These are phyloP conservation scores for Dryobates pubescens DNA, from an alignment of 2,797 vertebrate genomes.

Conservation along the genomic window DNA sequence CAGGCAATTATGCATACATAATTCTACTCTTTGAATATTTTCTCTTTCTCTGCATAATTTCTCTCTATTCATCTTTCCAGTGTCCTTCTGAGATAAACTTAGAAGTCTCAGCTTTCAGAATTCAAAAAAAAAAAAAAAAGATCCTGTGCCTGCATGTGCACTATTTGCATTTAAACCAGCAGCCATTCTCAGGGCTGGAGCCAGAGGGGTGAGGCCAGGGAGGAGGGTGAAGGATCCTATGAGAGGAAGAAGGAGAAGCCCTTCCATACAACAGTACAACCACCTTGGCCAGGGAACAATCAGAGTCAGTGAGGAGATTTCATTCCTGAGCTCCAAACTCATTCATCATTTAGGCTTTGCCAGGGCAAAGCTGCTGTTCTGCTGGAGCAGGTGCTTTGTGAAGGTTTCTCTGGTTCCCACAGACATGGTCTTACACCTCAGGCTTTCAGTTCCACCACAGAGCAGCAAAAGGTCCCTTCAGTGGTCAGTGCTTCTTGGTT, in stretches of 20 bases:
- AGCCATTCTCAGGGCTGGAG: neutral
- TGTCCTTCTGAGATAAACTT: slow-evolving; percentile 74
- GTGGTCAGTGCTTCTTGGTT: neutral
- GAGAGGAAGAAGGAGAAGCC: neutral
- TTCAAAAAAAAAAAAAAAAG: slow-evolving; percentile 67
- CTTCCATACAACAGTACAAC: neutral
- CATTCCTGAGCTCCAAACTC: neutral
- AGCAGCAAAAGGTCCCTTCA: neutral
- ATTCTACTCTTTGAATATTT: slow-evolving; percentile 75
- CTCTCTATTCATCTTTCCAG: slow-evolving; percentile 71
- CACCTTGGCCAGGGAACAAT: neutral
- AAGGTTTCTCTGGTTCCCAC: neutral
- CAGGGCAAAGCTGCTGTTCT: neutral
- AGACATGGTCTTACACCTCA: neutral
- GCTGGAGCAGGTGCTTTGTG: neutral
- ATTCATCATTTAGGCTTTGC: neutral
- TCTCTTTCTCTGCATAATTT: slow-evolving; percentile 73
- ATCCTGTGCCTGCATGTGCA: slow-evolving; percentile 47
- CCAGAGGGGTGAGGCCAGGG: neutral
- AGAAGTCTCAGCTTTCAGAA: slow-evolving; percentile 67
- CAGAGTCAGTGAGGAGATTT: neutral
- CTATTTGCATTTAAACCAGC: slow-evolving; percentile 46
- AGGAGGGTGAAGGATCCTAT: neutral
- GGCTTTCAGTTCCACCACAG: accelerated
- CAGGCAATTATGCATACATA: slow-evolving; percentile 73